phyloP scores from a whole-genome alignment of 2,888 invertebrate species.

The Charanyca ferruginea region DNA sequence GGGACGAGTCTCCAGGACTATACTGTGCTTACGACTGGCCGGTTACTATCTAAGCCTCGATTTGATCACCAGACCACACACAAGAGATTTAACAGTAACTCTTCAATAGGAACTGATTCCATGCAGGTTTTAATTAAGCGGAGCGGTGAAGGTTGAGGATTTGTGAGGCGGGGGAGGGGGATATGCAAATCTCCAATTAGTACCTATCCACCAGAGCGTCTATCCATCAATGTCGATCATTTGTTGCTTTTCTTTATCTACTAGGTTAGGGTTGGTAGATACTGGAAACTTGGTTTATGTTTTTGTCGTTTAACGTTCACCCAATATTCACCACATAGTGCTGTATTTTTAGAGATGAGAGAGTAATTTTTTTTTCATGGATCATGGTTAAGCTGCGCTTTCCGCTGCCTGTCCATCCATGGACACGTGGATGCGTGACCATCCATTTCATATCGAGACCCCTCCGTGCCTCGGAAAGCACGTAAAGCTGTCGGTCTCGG shows the following conservation, averaged over 20 bases:
- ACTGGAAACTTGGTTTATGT: not conserved
- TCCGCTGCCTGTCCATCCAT: no score
- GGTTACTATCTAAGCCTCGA: conserved; percentile 16
- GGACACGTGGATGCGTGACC: no score
- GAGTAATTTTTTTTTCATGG: no score
- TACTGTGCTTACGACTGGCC: no score
- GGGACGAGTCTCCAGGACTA: no score
- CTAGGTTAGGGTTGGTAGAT: conserved; percentile 50
- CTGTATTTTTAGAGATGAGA: no score
- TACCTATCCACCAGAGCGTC: conserved; percentile 64
- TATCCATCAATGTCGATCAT: conserved; percentile 75
- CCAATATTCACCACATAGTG: no score
- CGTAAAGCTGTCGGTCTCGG: no score
- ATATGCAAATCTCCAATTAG: conserved; percentile 84
- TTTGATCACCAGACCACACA: conserved; percentile 42
- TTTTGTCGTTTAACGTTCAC: no score
- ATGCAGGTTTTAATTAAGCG: conserved; percentile 58
- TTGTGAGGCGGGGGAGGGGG: conserved; percentile 56
- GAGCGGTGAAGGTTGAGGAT: conserved; percentile 18
- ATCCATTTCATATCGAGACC: no score
- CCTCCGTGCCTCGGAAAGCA: no score
- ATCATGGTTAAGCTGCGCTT: no score
- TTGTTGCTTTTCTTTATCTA: conserved; percentile 44
- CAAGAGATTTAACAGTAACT: conserved; percentile 44
- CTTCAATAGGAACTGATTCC: conserved; percentile 53